Evolutionary conservation across 2,797 vertebrate species (phyloP), one percentile per base, ranked within the genome.

Genomic region (Phrynocephalus guinanensis): DNA sequence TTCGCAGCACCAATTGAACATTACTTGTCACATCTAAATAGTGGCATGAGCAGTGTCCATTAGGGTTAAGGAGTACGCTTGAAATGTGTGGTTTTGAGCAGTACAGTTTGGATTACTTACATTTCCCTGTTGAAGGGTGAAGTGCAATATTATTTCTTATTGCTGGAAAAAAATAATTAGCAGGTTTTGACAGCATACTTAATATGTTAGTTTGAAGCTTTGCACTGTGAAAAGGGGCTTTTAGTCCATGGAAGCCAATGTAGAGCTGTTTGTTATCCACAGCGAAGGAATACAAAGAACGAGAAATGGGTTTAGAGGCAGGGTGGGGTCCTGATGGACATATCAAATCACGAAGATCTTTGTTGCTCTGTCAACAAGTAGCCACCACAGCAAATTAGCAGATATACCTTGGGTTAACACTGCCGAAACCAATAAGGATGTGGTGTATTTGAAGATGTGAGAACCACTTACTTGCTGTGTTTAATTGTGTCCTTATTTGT

Each of bases 391-490:
- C 68, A 22, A 9, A 28, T 52, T 67, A 82, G 15, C n/a, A 82
- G 10, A 18, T 66, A 48, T 68, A 44, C 38, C 5, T 85, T 67
- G 66, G 22, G 22, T 87, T 68, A 88, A 33, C 30, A 3, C 18
- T 67, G 84, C 0, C 2, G 56, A 22, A 88, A 50, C 50, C 63
- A 22, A 3, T 5, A 84, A 82, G 13, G 86, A 24, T 63, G 24
- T 87, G 75, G 86, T 75, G 5, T 86, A 1, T 3, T 44, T 85
- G 8, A 72, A 6, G 30, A 70, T 76, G 68, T 28, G 67, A 56
- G 60, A 9, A n/a, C n/a, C 33, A 66, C 26, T 67, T 0, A 70
- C 26, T 67, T 0, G 0, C 0, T 1, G 1, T 2, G 44, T 6
- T 20, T 24, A 28, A 7, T 60, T 28, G 82, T n/a, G 76, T 8